These are phyloP conservation scores for Epizoanthus ramosus DNA, from an alignment of 92 coral and sea anemone genomes.

Conservation along the genomic window DNA sequence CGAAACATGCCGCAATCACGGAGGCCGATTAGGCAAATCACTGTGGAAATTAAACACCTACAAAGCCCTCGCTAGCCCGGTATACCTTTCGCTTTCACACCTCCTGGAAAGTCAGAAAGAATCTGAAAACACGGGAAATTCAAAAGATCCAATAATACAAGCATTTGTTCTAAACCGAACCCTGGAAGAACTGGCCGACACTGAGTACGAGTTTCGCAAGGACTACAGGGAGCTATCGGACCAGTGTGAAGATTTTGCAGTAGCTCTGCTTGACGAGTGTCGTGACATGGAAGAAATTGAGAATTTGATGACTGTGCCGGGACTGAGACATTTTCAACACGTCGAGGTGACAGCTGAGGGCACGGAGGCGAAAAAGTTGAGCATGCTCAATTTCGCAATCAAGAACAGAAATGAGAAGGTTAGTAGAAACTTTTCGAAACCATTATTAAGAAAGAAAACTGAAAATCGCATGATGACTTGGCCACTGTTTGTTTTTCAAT, in stretches of 20 bases:
- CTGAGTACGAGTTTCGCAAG: conserved; percentile 74
- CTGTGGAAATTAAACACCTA: conserved; percentile 69
- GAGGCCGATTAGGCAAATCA: conserved; percentile 64
- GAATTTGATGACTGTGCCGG: conserved; percentile 75
- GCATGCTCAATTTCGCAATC: conserved; percentile 81
- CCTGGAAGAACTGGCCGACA: conserved; percentile 60
- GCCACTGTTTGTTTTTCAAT: too few relatives aligned
- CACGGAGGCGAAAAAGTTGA: conserved; percentile 61
- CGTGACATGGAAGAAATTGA: conserved; percentile 85
- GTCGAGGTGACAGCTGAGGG: conserved; percentile 55
- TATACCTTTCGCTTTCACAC: conserved; percentile 66
- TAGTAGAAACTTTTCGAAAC: neutral
- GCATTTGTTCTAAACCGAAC: conserved; percentile 78
- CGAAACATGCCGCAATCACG: conserved; percentile 55
- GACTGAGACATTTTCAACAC: conserved; percentile 53
- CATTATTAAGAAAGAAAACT: too few relatives aligned
- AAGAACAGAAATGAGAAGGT: conserved; percentile 76
- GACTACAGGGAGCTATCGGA: conserved; percentile 74
- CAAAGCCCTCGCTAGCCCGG: conserved; percentile 80
- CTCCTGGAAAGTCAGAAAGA: conserved; percentile 20
- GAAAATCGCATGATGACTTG: too few relatives aligned
- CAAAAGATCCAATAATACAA: conserved; percentile 78
- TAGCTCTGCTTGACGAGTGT: conserved; percentile 78
- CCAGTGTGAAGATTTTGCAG: conserved; percentile 80
- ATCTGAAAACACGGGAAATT: neutral